Base-by-base conservation (phyloP, 1,140 invertebrate genomes). In the Drosophila obscura region DNA sequence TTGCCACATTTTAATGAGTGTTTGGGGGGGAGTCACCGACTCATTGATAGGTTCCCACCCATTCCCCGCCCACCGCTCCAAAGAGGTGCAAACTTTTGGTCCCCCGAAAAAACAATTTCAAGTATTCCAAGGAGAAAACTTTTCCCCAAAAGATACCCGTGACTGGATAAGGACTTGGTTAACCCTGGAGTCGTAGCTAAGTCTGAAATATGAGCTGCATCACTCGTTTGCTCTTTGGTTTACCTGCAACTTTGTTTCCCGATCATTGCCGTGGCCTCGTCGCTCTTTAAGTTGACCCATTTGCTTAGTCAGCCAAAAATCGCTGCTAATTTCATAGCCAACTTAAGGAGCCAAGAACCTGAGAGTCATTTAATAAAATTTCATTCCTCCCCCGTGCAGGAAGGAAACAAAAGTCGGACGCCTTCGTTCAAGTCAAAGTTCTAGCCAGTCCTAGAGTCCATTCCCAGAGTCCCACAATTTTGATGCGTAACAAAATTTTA, bases 401-500 rank as follows among this genome's bases (percentile, higher is more conserved):
- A 15, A 43, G n/a, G 19, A 35, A 28, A 24, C 58, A 56, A 56
- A 28, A 59, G 64, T 67, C 57, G 61, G 19, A 7, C 6, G 28
- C 28, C 28, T 8, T 2, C 28, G 6, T 2, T 28, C 28, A 28
- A 28, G 58, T 58, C 69, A 66, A 80, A 74, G 66, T 46, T 62
- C 59, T 39, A 65, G 69, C 45, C 59, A 55, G 2, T 3, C 3
- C 22, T 24, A 24, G 46, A 31, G 44, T 48, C 49, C 31, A 22
- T 39, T 80, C 62, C 78, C 74, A 53, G 11, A 39, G 69, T 63
- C 35, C 22, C 39, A 31, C 60, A 72, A 55, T 77, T 77, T 82
- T 83, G 75, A 84, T 73, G 80, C 55, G 67, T 62, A 79, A 90
- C 85, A 90, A 90, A 90, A 90, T 90, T 90, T 84, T 90, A 90